Evolutionary conservation across 1,140 invertebrate genomes (phyloP).

Genomic region (Saccostrea cuccullata): DNA sequence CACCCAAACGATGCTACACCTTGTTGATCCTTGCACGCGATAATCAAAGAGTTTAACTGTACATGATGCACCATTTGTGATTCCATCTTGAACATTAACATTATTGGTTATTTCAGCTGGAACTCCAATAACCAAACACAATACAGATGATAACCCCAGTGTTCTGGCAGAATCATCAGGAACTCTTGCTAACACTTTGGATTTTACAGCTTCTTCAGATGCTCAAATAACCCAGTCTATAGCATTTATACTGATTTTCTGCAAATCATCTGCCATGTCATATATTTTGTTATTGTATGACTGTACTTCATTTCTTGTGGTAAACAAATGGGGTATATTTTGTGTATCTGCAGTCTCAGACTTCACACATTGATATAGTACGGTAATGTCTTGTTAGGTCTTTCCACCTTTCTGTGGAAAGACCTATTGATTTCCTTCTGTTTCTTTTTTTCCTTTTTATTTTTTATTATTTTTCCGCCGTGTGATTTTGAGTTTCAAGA

Average conservation of each 20-base stretch:
- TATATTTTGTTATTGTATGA: conserved; percentile 24
- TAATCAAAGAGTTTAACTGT: conserved; percentile 52
- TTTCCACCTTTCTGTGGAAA: too few relatives aligned
- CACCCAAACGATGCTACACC: conserved; percentile 58
- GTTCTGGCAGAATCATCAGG: conserved; percentile 18
- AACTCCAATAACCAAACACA: conserved; percentile 20
- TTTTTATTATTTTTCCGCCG: too few relatives aligned
- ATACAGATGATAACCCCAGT: neutral
- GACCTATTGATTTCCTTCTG: too few relatives aligned
- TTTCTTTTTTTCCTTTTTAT: too few relatives aligned
- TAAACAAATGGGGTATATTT: conserved; percentile 22
- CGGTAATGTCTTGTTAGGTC: conserved; percentile 54
- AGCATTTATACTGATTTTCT: conserved; percentile 9
- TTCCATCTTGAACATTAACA: conserved; percentile 55
- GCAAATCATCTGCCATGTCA: conserved; percentile 11
- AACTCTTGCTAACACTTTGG: conserved; percentile 16
- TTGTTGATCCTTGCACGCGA: conserved; percentile 24
- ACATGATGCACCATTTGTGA: conserved; percentile 62
- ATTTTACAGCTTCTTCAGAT: conserved; percentile 10
- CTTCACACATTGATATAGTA: conserved; percentile 14
- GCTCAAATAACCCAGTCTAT: conserved; percentile 14
- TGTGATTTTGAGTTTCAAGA: too few relatives aligned
- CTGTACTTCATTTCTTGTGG: conserved; percentile 19
- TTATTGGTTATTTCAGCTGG: conserved; percentile 43
- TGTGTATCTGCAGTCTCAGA: neutral